Evolutionary conservation across 2,888 invertebrate genomes (phyloP).

Genomic region (Drosophila nigricruria): DNA sequence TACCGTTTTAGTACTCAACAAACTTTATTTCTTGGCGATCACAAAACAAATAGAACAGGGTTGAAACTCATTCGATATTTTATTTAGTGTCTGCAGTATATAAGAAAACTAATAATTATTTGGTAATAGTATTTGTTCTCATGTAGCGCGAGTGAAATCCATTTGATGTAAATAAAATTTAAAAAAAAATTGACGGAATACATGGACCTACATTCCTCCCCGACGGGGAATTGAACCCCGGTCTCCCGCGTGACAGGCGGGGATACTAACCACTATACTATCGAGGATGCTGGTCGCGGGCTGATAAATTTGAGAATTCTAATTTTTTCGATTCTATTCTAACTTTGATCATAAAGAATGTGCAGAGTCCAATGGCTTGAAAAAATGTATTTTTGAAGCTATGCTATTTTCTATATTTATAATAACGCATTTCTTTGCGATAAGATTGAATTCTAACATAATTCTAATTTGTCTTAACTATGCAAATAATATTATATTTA

Average conservation of each 20-base stretch:
- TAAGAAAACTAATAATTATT: too few relatives aligned
- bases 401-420: too few relatives aligned
- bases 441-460: too few relatives aligned
- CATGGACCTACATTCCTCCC: slow-evolving; percentile 35
- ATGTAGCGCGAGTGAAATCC: not conserved
- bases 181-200: slow-evolving; percentile 2
- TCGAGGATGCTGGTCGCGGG: slow-evolving; percentile 46
- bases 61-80: not conserved
- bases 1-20: not conserved
- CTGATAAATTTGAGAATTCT: not conserved
- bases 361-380: not conserved
- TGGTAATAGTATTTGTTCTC: not conserved
- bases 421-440: too few relatives aligned
- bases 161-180: not conserved
- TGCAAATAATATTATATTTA: too few relatives aligned
- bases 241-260: too few relatives aligned
- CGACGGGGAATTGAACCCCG: too few relatives aligned
- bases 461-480: too few relatives aligned
- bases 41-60: not conserved
- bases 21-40: not conserved
- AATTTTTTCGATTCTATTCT: not conserved
- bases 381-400: too few relatives aligned
- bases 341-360: not conserved
- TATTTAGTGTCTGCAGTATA: not conserved
- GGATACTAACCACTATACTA: slow-evolving; percentile 73